A percentile compares a stretch with the other conserved stretches of the same genome.
phyloP scores from a whole-genome alignment of 2,113 vertebrate genomes.

The Embiotoca jacksoni region DNA sequence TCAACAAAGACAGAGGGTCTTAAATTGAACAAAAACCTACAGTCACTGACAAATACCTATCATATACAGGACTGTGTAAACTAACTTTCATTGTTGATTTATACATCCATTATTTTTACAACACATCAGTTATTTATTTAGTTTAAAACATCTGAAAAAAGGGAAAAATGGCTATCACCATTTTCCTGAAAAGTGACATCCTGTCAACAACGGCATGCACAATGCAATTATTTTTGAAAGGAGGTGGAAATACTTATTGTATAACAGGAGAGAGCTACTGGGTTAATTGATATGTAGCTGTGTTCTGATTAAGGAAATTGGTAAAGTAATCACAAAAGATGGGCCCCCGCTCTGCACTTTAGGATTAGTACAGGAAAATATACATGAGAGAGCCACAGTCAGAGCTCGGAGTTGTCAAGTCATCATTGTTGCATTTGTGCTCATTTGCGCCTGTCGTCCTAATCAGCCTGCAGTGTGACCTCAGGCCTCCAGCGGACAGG shows the following conservation, averaged over 20 bases:
- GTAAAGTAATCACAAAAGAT: conserved; percentile 1
- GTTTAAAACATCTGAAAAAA: too few relatives aligned
- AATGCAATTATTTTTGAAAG: not conserved
- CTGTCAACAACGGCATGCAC: too few relatives aligned
- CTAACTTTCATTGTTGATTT: too few relatives aligned
- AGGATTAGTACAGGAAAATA: not conserved
- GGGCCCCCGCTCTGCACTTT: not conserved
- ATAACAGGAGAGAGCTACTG: not conserved
- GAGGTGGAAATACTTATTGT: not conserved
- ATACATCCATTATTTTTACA: too few relatives aligned
- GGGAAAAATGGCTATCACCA: too few relatives aligned
- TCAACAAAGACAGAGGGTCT: too few relatives aligned
- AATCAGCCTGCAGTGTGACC: conserved; percentile 58
- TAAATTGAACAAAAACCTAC: not conserved
- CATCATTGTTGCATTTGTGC: conserved; percentile 41
- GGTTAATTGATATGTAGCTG: not conserved
- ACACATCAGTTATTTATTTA: too few relatives aligned
- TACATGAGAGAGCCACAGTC: not conserved
- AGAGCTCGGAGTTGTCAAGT: conserved; percentile 30
- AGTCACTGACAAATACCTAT: too few relatives aligned
- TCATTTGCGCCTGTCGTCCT: conserved; percentile 43
- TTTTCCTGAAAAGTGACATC: too few relatives aligned
- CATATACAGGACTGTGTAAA: too few relatives aligned
- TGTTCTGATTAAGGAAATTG: not conserved
- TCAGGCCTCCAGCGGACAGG: conserved; percentile 45